Evolutionary conservation across 2,797 vertebrate species (phyloP).

Genomic region (Trichosurus vulpecula): DNA sequence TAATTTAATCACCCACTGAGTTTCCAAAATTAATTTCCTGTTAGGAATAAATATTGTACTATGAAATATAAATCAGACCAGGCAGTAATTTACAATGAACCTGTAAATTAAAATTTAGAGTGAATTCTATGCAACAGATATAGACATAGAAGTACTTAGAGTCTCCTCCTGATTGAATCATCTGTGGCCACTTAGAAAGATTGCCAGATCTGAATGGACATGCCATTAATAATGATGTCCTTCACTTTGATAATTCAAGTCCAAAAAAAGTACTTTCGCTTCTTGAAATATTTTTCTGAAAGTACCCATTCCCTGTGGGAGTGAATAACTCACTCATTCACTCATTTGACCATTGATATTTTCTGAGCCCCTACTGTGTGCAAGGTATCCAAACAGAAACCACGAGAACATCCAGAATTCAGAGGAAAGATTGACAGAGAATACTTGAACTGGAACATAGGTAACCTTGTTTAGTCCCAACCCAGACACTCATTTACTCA

Average conservation of each 20-base stretch:
- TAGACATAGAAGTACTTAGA: not conserved
- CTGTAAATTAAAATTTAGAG: slow-evolving; percentile 62
- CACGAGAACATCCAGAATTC: not conserved
- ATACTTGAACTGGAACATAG: not conserved
- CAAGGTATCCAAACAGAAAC: not conserved
- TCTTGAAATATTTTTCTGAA: fast-evolving
- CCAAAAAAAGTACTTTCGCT: not conserved
- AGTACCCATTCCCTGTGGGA: not conserved
- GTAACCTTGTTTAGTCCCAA: not conserved
- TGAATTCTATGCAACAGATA: slow-evolving; percentile 30
- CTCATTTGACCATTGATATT: not conserved
- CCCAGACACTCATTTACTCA: not conserved
- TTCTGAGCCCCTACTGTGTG: too few species aligned
- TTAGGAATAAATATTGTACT: slow-evolving; percentile 77
- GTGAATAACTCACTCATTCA: not conserved
- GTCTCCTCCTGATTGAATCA: not conserved
- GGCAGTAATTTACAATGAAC: slow-evolving; percentile 67
- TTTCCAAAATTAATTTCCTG: slow-evolving; percentile 81
- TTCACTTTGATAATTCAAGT: not conserved
- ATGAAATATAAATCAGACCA: slow-evolving; percentile 77
- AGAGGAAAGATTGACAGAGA: not conserved
- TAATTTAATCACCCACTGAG: slow-evolving; percentile 77
- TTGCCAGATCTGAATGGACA: not conserved
- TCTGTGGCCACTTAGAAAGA: not conserved
- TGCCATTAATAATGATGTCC: not conserved